phyloP scores from a whole-genome alignment of 1,140 invertebrate species.

The Drosophila virilis region DNA sequence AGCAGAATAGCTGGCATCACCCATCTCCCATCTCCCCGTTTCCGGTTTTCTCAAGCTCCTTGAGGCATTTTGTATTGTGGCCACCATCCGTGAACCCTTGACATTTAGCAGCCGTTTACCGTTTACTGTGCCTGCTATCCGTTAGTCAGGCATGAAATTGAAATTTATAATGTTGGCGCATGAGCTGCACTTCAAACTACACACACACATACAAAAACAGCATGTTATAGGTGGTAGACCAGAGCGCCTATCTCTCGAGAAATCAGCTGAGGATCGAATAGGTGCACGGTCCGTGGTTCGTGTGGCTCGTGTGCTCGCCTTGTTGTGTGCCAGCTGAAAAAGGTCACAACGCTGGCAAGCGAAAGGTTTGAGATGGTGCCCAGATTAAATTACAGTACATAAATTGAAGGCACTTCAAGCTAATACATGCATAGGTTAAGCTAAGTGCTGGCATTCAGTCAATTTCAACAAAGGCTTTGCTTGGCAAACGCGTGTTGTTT shows the following conservation, averaged over 20 bases:
- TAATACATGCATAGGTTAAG: background rate
- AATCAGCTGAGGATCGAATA: constrained; percentile 29
- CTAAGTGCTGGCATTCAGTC: background rate
- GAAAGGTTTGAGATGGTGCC: constrained; percentile 18
- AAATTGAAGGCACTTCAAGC: constrained; percentile 11
- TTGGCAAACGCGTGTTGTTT: too few relatives aligned
- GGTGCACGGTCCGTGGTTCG: background rate
- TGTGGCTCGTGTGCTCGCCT: constrained; percentile 9
- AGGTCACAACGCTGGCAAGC: constrained; percentile 20
- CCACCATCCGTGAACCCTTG: constrained; percentile 46
- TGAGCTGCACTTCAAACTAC: constrained; percentile 28
- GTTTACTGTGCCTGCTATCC: background rate
- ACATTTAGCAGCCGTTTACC: constrained; percentile 43
- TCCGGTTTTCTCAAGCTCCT: background rate
- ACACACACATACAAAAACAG: constrained; percentile 8
- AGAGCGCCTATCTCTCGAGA: constrained; percentile 25
- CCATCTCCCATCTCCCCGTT: constrained; percentile 10
- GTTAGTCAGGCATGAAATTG: constrained; percentile 76
- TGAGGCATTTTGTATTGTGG: constrained; percentile 44
- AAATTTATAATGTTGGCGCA: constrained; percentile 69
- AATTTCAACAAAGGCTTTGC: background rate
- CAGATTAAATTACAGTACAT: constrained; percentile 27
- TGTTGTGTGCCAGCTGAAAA: constrained; percentile 22
- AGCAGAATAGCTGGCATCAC: constrained; percentile 11
- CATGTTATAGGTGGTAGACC: background rate